Base-by-base conservation (phyloP, 2,113 vertebrate species). In the Anolis sagrei region DNA sequence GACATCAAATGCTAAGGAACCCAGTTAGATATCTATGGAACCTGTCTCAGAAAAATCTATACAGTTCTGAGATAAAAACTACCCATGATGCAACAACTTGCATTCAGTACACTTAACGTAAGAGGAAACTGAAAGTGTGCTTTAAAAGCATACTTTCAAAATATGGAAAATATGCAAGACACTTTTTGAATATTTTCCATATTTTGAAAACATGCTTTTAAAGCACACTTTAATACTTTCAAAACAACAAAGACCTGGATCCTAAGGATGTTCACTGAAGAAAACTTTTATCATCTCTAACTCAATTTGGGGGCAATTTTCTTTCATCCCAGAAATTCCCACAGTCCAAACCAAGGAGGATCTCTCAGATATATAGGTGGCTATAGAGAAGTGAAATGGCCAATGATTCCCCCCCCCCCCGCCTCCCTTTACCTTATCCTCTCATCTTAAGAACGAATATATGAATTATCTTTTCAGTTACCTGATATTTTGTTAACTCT, bases 401-500 rank as follows among this genome's bases (percentile, higher is more conserved):
- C 11, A 2, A 58, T 16, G 18, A 54, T n/a, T n/a, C 6, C 6
- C 49, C 49, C 49, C 4, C 14, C 14, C 51, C 14, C 18, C 27
- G 25, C 23, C 25, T 18, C 25, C 62, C 25, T 29, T 23, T 16
- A 11, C 34, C 18, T 27, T 3, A 7, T 76, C 51, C 49, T 8
- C 14, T 76, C 48, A 76, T 18, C 36, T 10, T 73, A 73, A 19
- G 3, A 73, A 25, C 2, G 2, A 51, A 19, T 61, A 39, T 19
- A 39, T 76, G 19, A 75, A 87, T 88, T 39, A 87, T 36, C n/a
- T 54, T 18, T 21, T 72, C 29, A 77, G 86, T 90, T 96, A 98
- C 98, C 97, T 98, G 97, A 88, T 98, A 98, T 95, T 97, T 99
- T 11, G 97, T 97, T 94, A 98, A 96, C 79, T 99, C 97, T 85